Evolutionary conservation across 2,888 invertebrate genomes (phyloP), one percentile per base, ranked within the genome.

Genomic region (Acleris cristana): DNA sequence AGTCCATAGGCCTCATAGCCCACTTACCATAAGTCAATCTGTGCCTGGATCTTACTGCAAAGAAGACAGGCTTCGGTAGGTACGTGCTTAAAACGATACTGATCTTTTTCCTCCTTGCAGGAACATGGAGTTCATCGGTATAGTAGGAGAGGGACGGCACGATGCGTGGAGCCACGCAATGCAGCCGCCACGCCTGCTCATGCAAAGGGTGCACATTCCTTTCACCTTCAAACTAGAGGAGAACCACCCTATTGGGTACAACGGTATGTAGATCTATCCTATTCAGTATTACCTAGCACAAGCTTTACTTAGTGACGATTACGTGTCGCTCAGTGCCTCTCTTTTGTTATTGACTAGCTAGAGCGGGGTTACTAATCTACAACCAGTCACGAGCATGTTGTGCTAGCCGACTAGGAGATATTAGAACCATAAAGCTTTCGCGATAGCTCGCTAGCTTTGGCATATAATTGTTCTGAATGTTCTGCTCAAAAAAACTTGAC

Each of bases 131-230:
- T 95, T 96, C 84, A 95, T 96, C 76, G 94, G 96, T 75, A 94
- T 96, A 78, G 94, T 96, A 61, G 95, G 96, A 69, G 96, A 96
- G 79, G 95, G 96, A 12, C 86, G 90, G 1, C 88, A 89, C 82
- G 86, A 94, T 84, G 81, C 94, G 76, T 86, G 93, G 92, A 77
- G 88, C 73, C 82, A 89, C 83, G 84, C 93, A 64, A 94, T 94
- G 77, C 93, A 95, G 76, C 96, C 96, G 60, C 96, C 96, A 0
- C 95, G 96, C 76, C 95, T 96, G 87, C 95, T 96, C 80, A 96
- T 96, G 96, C 96, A 96, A 94, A 94, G 96, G 83, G 96, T 96
- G 19, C 96, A 96, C 88, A 96, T 96, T 82, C 96, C 96, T 16
- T 96, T 96, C 90, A 96, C 96, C 18, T 96, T 96, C 89, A 96